phyloP scores from a whole-genome alignment of 2,113 vertebrate genomes.

The Ammodytes marinus region DNA sequence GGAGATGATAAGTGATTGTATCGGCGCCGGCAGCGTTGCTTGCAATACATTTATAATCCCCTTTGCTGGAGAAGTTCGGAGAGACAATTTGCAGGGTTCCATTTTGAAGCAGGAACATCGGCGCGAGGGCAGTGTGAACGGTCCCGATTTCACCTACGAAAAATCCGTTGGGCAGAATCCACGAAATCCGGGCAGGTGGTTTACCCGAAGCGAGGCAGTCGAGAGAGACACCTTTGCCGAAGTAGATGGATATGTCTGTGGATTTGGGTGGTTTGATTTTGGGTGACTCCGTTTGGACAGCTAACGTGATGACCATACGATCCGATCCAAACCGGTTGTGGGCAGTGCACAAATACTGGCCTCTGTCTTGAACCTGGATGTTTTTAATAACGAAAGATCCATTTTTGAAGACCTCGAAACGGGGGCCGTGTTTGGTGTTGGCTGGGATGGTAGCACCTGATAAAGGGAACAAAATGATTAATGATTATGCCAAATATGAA shows the following conservation, averaged over 20 bases:
- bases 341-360: slow-evolving; percentile 86
- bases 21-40: slow-evolving; percentile 87
- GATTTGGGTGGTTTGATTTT: slow-evolving; percentile 73
- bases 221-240: slow-evolving; percentile 76
- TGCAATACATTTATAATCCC: slow-evolving; percentile 87
- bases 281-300: slow-evolving; percentile 82
- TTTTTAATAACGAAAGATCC: slow-evolving; percentile 86
- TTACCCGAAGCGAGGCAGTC: slow-evolving; percentile 83
- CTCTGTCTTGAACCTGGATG: slow-evolving; percentile 85
- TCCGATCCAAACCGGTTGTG: slow-evolving; percentile 84
- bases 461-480: background rate
- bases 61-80: slow-evolving; percentile 84
- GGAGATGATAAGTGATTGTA: slow-evolving; percentile 83
- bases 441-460: slow-evolving; percentile 85
- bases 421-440: slow-evolving; percentile 79
- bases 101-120: slow-evolving; percentile 79
- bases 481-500: background rate
- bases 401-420: slow-evolving; percentile 86
- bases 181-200: slow-evolving; percentile 84
- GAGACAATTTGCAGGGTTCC: slow-evolving; percentile 83
- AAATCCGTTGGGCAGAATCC: slow-evolving; percentile 86
- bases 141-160: slow-evolving; percentile 78
- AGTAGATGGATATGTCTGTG: slow-evolving; percentile 75
- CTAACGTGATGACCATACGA: slow-evolving; percentile 82
- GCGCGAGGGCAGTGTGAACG: slow-evolving; percentile 46